Percentiles rank a stretch among this genome's conserved stretches.
Conservation (phyloP, 35 echinoderm and acorn worm genomes). For the Lytechinus pictus region DNA sequence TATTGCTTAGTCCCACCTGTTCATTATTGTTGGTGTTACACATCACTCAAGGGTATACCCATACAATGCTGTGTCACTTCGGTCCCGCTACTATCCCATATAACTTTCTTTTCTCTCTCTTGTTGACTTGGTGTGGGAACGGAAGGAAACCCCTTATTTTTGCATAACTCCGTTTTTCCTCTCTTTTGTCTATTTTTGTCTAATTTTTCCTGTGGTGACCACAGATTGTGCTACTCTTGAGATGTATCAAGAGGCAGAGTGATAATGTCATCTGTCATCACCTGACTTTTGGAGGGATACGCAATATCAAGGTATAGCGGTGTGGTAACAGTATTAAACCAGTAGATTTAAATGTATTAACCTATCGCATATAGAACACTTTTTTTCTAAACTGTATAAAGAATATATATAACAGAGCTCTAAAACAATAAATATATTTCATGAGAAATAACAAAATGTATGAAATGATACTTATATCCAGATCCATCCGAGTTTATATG, state of each 20-base stretch:
- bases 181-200: not conserved
- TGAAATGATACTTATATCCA: too few relatives aligned
- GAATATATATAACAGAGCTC: not conserved
- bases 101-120: not conserved
- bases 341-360: too few relatives aligned
- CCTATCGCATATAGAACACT: too few relatives aligned
- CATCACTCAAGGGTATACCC: slow-evolving; percentile 8
- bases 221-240: not conserved
- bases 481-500: too few relatives aligned
- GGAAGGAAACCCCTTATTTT: not conserved
- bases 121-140: not conserved
- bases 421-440: too few relatives aligned
- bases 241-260: not conserved
- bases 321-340: not conserved
- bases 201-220: not conserved
- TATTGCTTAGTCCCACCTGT: not conserved
- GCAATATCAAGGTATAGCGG: not conserved
- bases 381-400: not conserved
- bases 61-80: not conserved
- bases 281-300: not conserved
- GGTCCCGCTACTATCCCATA: not conserved
- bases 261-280: slow-evolving; percentile 37
- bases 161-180: not conserved
- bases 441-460: too few relatives aligned
- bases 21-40: not conserved